phyloP scores from a whole-genome alignment of 2,888 invertebrate species.

The Mactromeris polynyma region DNA sequence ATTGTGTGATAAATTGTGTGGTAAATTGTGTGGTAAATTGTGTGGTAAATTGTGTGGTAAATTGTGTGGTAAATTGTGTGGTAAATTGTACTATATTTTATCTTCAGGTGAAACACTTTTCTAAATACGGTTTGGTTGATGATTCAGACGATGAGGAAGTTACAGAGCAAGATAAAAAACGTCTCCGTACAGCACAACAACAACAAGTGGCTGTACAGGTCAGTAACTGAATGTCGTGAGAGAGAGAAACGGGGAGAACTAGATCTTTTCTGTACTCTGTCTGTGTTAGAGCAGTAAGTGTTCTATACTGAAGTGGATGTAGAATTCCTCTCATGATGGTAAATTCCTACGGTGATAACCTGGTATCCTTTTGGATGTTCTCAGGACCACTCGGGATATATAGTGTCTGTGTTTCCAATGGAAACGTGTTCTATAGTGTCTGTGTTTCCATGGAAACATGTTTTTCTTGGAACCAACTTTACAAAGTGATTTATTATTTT shows the following conservation, averaged over 20 bases:
- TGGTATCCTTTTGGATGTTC: neutral
- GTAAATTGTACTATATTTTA: too few species aligned
- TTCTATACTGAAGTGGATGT: neutral
- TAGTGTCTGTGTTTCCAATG: neutral
- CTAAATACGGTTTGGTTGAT: slow-evolving; percentile 97
- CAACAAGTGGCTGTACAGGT: slow-evolving; percentile 79
- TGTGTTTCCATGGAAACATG: neutral
- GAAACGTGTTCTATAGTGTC: neutral
- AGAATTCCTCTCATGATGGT: neutral
- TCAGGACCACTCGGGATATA: neutral
- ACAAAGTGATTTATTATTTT: neutral
- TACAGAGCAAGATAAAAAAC: slow-evolving; percentile 79
- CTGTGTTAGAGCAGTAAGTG: too few species aligned
- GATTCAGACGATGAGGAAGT: slow-evolving; percentile 92
- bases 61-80: too few species aligned
- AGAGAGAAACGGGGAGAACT: too few species aligned
- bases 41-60: too few species aligned
- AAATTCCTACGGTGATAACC: neutral
- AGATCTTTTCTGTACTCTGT: too few species aligned
- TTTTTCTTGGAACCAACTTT: neutral
- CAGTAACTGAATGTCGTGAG: slow-evolving; percentile 48
- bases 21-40: too few species aligned
- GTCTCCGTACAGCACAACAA: slow-evolving; percentile 75
- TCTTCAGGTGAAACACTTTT: slow-evolving; percentile 95
- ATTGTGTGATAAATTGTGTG: too few species aligned